Evolutionary conservation across 2,797 vertebrate genomes (phyloP), one percentile per base, ranked within the genome.

Genomic region (Squalus acanthias): DNA sequence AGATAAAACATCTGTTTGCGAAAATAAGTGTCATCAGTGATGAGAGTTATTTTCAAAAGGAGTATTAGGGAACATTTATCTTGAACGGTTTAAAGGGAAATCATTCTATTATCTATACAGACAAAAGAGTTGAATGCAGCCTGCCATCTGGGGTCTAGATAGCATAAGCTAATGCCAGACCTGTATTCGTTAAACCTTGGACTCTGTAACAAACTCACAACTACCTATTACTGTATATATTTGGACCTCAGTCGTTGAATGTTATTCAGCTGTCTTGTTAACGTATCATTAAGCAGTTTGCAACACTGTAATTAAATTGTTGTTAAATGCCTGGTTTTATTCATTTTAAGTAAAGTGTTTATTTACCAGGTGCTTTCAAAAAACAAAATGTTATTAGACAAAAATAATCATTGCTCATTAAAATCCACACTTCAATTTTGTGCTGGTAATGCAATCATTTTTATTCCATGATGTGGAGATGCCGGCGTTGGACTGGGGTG

Each of bases 241-340:
- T 93, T 93, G 91, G 91, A 69, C 91, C 91, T 9, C 65, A 93
- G 63, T 20, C 15, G n/a, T 29, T 93, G 63, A 93, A n/a, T 69
- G 63, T 39, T 93, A 67, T 69, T 69, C 22, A 46, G 65, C 39
- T 93, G 91, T 67, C 91, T 69, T 46, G 91, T 46, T 93, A 93
- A 93, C 65, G 26, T 93, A 67, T 69, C 65, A 67, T 93, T 93
- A 69, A 93, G 91, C 91, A 93, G 91, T 93, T 93, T 93, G 91
- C 39, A 46, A n/a, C 91, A 93, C 65, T 24, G 65, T 39, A 93
- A 93, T 93, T 93, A 93, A 46, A 24, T 93, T 67, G 63, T 69
- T 93, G 91, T 69, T 93, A 93, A 93, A 93, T 67, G 57, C 91
- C 6, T 93, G 65, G n/a, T 93, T 93, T 93, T 69, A 93, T 93